Conservation (phyloP, 2,113 vertebrate genomes). For the Paramisgurnus dabryanus region DNA sequence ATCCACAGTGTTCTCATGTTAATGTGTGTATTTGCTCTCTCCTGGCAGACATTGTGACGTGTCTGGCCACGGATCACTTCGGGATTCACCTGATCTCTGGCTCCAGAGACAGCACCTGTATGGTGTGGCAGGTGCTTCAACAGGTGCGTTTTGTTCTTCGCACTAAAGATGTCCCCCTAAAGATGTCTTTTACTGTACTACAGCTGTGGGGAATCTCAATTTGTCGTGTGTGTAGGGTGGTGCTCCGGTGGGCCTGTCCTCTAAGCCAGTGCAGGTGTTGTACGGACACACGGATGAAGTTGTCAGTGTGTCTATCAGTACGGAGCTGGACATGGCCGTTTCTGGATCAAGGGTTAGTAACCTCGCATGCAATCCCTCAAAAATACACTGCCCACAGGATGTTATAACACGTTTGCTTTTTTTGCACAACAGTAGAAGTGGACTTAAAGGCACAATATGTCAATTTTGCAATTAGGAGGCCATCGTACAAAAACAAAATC, state of each 20-base stretch:
- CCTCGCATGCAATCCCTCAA: neutral
- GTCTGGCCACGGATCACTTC: slow-evolving; percentile 91
- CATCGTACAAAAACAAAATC: too few relatives aligned
- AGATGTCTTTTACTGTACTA: too few relatives aligned
- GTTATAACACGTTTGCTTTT: too few relatives aligned
- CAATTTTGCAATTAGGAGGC: too few relatives aligned
- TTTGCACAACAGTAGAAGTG: too few relatives aligned
- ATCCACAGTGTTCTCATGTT: neutral
- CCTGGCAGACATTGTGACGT: slow-evolving; percentile 89
- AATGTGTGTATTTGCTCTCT: neutral
- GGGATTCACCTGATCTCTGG: slow-evolving; percentile 96
- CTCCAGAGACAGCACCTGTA: slow-evolving; percentile 94
- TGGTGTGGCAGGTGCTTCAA: slow-evolving; percentile 95
- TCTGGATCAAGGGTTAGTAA: slow-evolving; percentile 87
- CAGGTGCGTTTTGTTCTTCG: slow-evolving; percentile 75
- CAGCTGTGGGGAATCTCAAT: neutral
- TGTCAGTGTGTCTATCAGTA: slow-evolving; percentile 89
- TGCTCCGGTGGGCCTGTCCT: slow-evolving; percentile 80
- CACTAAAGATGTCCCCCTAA: neutral
- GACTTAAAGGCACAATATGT: too few relatives aligned
- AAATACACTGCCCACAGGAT: neutral
- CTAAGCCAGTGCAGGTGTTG: slow-evolving; percentile 92
- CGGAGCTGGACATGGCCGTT: slow-evolving; percentile 93
- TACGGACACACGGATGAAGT: slow-evolving; percentile 93
- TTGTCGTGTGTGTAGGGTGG: slow-evolving; percentile 77